Conservation (phyloP, 2,113 vertebrate genomes). For the Pedetes capensis region DNA sequence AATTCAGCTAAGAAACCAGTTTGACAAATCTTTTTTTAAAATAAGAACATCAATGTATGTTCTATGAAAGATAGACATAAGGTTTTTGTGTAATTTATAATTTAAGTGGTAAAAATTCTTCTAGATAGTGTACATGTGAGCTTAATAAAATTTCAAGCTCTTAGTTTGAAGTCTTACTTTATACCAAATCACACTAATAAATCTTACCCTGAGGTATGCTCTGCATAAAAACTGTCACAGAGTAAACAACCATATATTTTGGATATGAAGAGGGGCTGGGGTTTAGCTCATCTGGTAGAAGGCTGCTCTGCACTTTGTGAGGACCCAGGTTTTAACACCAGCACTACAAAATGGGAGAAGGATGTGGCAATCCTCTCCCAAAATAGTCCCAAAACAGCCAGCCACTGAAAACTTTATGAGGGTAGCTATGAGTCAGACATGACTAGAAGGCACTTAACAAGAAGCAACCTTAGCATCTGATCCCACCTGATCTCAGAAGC, state of each 20-base stretch:
- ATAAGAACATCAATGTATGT: neutral
- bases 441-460: too few relatives aligned
- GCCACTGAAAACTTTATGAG: too few relatives aligned
- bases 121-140: neutral
- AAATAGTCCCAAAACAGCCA: too few relatives aligned
- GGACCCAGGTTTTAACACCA: too few relatives aligned
- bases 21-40: neutral
- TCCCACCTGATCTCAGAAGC: too few relatives aligned
- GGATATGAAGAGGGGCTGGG: too few relatives aligned
- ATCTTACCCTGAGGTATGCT: neutral
- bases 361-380: too few relatives aligned
- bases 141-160: conserved; percentile 4
- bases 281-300: too few relatives aligned
- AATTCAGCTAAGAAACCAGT: neutral
- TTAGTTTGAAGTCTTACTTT: neutral
- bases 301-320: too few relatives aligned
- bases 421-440: too few relatives aligned
- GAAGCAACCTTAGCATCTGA: too few relatives aligned
- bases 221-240: neutral
- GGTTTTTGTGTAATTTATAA: conserved; percentile 6
- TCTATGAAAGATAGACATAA: neutral
- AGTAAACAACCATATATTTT: neutral
- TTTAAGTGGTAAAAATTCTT: conserved; percentile 21
- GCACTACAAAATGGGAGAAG: too few relatives aligned
- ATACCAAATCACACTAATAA: neutral